Conservation (phyloP, 2,113 vertebrate species). For the Microcebus tavaratra region DNA sequence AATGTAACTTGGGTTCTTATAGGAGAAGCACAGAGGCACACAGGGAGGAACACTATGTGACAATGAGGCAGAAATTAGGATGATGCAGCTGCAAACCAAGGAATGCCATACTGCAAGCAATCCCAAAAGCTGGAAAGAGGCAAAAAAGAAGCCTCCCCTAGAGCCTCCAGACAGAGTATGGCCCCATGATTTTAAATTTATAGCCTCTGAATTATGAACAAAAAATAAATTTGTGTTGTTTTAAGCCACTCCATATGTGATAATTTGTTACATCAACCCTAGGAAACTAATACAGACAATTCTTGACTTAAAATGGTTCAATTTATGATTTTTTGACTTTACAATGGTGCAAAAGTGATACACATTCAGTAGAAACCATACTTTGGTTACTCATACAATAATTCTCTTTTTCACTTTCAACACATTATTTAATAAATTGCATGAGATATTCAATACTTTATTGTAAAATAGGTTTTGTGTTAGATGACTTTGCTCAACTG, state of each 20-base stretch:
- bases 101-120: background rate
- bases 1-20: background rate
- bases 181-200: background rate
- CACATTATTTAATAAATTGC: too few species aligned
- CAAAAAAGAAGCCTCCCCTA: too few species aligned
- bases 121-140: background rate
- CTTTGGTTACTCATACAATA: too few species aligned
- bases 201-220: background rate
- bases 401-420: too few species aligned
- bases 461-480: too few species aligned
- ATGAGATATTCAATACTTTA: too few species aligned
- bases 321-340: too few species aligned
- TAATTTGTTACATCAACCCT: background rate
- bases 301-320: too few species aligned
- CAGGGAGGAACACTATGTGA: too few species aligned
- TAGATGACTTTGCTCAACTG: too few species aligned
- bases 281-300: background rate
- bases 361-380: too few species aligned
- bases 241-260: background rate
- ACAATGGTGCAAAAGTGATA: too few species aligned
- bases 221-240: background rate
- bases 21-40: background rate
- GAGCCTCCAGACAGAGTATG: background rate
- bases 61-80: background rate
- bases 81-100: background rate